phyloP scores from a whole-genome alignment of 2,888 invertebrate genomes.

The Hyposoter dolosus region DNA sequence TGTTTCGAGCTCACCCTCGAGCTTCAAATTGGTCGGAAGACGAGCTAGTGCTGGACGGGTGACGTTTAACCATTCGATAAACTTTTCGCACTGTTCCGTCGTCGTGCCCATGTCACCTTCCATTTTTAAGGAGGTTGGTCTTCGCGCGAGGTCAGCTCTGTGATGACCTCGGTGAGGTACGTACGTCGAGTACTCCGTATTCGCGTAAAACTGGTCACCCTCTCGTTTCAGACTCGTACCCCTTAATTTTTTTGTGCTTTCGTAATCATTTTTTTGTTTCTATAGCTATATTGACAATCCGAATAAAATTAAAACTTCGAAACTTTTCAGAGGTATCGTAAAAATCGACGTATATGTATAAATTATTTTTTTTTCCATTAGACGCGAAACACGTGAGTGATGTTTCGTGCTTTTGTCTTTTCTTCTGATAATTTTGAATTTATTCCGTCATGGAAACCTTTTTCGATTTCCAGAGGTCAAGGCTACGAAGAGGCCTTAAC shows the following conservation, averaged over 20 bases:
- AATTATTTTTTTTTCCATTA: no score
- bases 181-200: slow-evolving; percentile 86
- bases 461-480: no score
- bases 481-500: not conserved
- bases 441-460: no score
- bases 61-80: slow-evolving; percentile 81
- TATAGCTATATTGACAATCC: not conserved
- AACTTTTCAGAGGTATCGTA: not conserved
- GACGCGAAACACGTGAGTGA: no score
- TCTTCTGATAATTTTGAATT: no score
- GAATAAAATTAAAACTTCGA: not conserved
- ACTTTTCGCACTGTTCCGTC: slow-evolving; percentile 86
- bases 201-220: slow-evolving; percentile 80
- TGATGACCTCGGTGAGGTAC: slow-evolving; percentile 84
- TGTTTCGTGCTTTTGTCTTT: no score
- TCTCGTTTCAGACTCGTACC: slow-evolving; percentile 77
- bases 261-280: not conserved
- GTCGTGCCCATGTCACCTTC: slow-evolving; percentile 85
- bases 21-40: slow-evolving; percentile 84
- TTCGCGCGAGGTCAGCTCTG: slow-evolving; percentile 83
- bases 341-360: not conserved
- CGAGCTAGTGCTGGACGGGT: slow-evolving; percentile 84
- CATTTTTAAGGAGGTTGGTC: slow-evolving; percentile 85
- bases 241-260: slow-evolving; percentile 68
- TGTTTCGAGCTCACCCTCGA: slow-evolving; percentile 85